Evolutionary conservation across 2,888 invertebrate genomes (phyloP).

Genomic region (Oxytorus armatus): DNA sequence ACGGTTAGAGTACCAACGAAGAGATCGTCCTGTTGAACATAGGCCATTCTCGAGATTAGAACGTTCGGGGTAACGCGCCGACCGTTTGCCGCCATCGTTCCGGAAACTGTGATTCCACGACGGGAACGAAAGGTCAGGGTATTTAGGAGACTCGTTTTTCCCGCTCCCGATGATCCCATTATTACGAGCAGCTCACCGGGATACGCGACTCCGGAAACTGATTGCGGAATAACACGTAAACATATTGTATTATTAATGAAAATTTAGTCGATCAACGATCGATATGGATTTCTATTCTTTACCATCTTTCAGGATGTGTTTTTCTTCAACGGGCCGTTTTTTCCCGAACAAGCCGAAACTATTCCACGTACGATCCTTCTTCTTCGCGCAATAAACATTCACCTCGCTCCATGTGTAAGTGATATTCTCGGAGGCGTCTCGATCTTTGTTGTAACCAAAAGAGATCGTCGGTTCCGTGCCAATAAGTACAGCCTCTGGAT

Average conservation of each 20-base stretch:
- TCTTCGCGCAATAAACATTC: constrained; percentile 89
- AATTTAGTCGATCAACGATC: too few relatives aligned
- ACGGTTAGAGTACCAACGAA: constrained; percentile 97
- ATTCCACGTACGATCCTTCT: constrained; percentile 82
- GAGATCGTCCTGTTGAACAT: constrained; percentile 97
- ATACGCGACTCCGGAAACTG: constrained; percentile 93
- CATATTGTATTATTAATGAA: constrained; percentile 7
- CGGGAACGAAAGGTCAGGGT: constrained; percentile 93
- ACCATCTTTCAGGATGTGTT: constrained; percentile 92
- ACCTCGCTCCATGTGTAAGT: constrained; percentile 93
- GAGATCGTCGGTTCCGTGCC: constrained; percentile 72
- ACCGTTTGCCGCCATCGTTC: constrained; percentile 90
- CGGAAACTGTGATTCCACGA: constrained; percentile 88
- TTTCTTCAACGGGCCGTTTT: constrained; percentile 74
- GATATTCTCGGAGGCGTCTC: constrained; percentile 83
- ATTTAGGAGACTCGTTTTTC: constrained; percentile 97
- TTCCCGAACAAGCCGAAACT: constrained; percentile 66
- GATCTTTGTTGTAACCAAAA: constrained; percentile 50
- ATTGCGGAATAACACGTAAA: too few relatives aligned
- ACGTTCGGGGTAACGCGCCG: constrained; percentile 89
- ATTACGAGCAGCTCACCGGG: constrained; percentile 95
- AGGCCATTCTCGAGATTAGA: constrained; percentile 92
- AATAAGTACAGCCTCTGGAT: constrained; percentile 67
- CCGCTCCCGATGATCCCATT: constrained; percentile 96
- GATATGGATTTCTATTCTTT: constrained; percentile 73